phyloP scores from a whole-genome alignment of 1,140 invertebrate species.

The Papilio polyxenes region DNA sequence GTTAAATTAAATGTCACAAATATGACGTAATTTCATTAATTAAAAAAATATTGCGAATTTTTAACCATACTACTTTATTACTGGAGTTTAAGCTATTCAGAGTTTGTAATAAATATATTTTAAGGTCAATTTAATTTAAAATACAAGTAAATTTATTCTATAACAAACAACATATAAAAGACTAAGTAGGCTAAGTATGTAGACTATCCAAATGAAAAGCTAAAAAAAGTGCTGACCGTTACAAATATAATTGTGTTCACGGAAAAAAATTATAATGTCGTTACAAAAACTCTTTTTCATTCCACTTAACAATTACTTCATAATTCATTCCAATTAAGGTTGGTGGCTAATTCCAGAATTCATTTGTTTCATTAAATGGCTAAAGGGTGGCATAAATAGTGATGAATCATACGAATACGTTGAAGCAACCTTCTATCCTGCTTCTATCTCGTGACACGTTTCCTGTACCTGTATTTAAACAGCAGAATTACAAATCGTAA shows the following conservation, averaged over 20 bases:
- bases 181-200: constrained; percentile 10
- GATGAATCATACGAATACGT: background rate
- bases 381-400: no score
- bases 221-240: background rate
- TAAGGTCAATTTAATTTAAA: no score
- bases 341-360: background rate
- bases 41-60: no score
- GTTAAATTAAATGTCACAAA: background rate
- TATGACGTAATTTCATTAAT: no score
- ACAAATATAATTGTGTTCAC: constrained; percentile 9
- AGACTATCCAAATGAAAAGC: constrained; percentile 19
- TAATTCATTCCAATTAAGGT: background rate
- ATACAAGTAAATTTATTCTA: background rate
- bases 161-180: constrained; percentile 24
- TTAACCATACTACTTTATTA: no score
- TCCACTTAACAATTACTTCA: background rate
- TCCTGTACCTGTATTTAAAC: no score
- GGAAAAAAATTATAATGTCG: background rate
- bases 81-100: no score
- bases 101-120: no score
- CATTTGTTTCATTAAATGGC: background rate
- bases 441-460: no score
- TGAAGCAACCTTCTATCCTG: background rate
- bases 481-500: no score
- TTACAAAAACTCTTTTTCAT: background rate